Evolutionary conservation across 2,888 invertebrate genomes (phyloP), one percentile per base, ranked within the genome.

Genomic region (Agapostemon virescens): DNA sequence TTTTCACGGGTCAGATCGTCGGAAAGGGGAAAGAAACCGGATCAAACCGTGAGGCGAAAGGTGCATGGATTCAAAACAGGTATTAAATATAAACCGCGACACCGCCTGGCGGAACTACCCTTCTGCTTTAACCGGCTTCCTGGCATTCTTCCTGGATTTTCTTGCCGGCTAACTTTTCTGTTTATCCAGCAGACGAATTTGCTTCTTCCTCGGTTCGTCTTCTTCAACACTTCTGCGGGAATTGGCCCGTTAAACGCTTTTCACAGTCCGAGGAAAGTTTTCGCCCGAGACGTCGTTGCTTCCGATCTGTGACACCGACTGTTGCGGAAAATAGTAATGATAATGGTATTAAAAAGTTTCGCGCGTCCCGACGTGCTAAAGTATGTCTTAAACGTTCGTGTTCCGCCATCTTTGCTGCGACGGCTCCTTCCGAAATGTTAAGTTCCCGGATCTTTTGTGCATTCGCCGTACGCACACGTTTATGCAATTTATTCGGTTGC

Each of bases 51-150:
- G 67, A n/a, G 49, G 33, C 13, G 49, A 38, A 77, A 83, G 86
- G 83, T 82, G 84, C 80, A 84, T 85, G 83, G 86, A 70, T 74
- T 77, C 82, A 77, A 79, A 85, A 87, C 86, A 84, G 83, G 81
- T 81, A 89, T 87, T 89, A 89, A 88, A 88, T 88, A 87, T 88
- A 87, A 86, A 88, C 85, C 79, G 70, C 42, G n/a, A 49, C 67
- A 40, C 58, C 55, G 66, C 26, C 23, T 7, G 23, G 26, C 58
- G 68, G 73, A 79, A 67, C 81, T 45, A 66, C 69, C 73, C 63
- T 73, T 30, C 76, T 76, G 77, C 81, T 76, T 81, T 69, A 74
- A 72, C 68, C 20, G 69, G 75, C 61, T 80, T 69, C 70, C 45
- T 45, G 64, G 40, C 63, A 73, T 69, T 63, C 77, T 40, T 61